Percentiles rank a stretch among this genome's conserved stretches.
Conservation (phyloP, 2,888 invertebrate genomes). For the Synanthedon andrenaeformis region DNA sequence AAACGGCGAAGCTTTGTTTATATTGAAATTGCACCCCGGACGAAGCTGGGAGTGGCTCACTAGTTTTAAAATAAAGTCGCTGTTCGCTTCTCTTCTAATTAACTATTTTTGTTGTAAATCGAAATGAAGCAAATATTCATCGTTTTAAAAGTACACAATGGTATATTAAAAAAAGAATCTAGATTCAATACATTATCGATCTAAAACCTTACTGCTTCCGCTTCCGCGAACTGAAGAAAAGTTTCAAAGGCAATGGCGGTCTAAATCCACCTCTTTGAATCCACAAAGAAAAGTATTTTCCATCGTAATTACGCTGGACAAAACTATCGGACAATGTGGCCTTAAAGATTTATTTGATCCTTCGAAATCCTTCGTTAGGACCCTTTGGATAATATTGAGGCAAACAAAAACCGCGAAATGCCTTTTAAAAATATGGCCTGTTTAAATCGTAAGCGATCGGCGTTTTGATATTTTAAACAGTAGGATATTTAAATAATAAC, state of each 20-base stretch:
- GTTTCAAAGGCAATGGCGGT: not conserved
- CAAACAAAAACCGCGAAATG: conserved; percentile 15
- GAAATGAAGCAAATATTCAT: too few relatives aligned
- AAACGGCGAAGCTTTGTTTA: too few relatives aligned
- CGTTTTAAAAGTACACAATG: too few relatives aligned
- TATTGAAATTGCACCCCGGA: too few relatives aligned
- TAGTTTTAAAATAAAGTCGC: too few relatives aligned
- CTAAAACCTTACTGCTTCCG: too few relatives aligned
- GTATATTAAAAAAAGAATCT: too few relatives aligned
- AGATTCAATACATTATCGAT: too few relatives aligned
- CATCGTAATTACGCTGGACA: conserved; percentile 36
- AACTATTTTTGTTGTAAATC: too few relatives aligned
- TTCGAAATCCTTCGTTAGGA: conserved; percentile 24
- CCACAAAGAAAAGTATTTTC: conserved; percentile 15
- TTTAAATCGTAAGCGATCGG: conserved; percentile 12
- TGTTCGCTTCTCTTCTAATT: too few relatives aligned
- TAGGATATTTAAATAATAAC: conserved; percentile 4
- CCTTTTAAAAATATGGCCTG: conserved; percentile 11
- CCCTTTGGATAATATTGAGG: conserved; percentile 6
- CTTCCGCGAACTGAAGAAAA: not conserved
- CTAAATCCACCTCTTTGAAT: not conserved
- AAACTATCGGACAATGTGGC: conserved; percentile 35
- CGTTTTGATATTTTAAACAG: too few relatives aligned
- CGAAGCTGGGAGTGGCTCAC: too few relatives aligned
- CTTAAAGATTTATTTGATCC: conserved; percentile 54